A percentile compares a stretch with the other conserved stretches of the same genome.
Conservation (phyloP, 1,140 invertebrate species). For the Drosophila baimaii region DNA sequence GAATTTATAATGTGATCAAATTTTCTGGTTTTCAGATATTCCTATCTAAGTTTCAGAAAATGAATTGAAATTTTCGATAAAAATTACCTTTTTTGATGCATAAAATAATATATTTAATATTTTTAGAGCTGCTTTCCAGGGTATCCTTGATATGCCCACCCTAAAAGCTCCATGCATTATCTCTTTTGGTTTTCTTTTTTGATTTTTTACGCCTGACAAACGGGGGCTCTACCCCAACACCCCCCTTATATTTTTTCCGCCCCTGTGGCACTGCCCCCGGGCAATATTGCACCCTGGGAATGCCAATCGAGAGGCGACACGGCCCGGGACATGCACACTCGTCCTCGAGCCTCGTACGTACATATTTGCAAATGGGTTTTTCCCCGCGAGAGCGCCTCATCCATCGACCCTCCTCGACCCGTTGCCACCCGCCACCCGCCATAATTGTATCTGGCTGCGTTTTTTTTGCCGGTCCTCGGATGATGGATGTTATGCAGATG, state of each 20-base stretch:
- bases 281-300: constrained; percentile 56
- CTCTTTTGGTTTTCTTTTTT: constrained; percentile 5
- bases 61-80: no score
- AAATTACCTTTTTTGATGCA: no score
- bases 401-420: not conserved
- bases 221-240: constrained; percentile 11
- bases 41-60: no score
- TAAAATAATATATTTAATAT: not conserved
- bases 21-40: no score
- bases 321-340: constrained; percentile 15
- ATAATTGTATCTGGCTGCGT: constrained; percentile 73
- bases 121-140: not conserved
- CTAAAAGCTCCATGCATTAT: not conserved
- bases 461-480: constrained; percentile 35
- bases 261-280: not conserved
- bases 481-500: constrained; percentile 71
- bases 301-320: constrained; percentile 48
- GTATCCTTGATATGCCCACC: not conserved
- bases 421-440: constrained; percentile 13
- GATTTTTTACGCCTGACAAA: constrained; percentile 57
- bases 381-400: constrained; percentile 3
- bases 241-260: not conserved
- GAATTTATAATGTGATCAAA: no score
- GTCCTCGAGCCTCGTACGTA: constrained; percentile 25
- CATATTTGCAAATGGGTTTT: constrained; percentile 73